A percentile compares a stretch with the other conserved stretches of the same genome.
Conservation (phyloP, 2,797 vertebrate species). For the Peromyscus attwateri region DNA sequence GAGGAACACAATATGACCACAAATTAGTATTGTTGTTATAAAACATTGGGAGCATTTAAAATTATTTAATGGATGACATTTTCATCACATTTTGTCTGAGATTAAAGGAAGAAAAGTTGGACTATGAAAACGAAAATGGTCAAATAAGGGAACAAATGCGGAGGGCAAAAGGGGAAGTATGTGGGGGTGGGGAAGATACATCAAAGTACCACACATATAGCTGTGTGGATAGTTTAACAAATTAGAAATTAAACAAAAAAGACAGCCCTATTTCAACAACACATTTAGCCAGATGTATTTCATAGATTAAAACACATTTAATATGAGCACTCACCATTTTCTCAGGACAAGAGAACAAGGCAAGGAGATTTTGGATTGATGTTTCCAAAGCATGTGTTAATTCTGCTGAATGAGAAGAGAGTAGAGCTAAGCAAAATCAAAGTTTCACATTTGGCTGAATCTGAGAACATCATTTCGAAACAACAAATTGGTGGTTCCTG, state of each 20-base stretch:
- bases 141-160: not conserved
- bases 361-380: conserved; percentile 60
- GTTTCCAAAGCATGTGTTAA: conserved; percentile 55
- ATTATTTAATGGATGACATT: conserved; percentile 8
- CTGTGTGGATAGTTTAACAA: not conserved
- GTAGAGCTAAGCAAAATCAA: conserved; percentile 64
- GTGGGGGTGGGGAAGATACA: not conserved
- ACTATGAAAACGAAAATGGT: not conserved
- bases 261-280: conserved; percentile 12
- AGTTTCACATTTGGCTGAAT: conserved; percentile 65
- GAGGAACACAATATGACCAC: no score
- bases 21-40: not conserved
- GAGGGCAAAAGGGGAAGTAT: not conserved
- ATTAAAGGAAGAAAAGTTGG: not conserved
- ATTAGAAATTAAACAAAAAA: not conserved
- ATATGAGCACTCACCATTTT: conserved; percentile 35
- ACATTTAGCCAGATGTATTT: not conserved
- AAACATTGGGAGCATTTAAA: conserved; percentile 26
- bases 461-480: conserved; percentile 62
- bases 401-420: conserved; percentile 67
- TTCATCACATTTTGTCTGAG: not conserved
- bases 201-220: not conserved
- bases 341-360: not conserved
- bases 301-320: not conserved
- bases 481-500: conserved; percentile 41